phyloP scores from a whole-genome alignment of 2,888 invertebrate genomes.

The Unio delphinus region DNA sequence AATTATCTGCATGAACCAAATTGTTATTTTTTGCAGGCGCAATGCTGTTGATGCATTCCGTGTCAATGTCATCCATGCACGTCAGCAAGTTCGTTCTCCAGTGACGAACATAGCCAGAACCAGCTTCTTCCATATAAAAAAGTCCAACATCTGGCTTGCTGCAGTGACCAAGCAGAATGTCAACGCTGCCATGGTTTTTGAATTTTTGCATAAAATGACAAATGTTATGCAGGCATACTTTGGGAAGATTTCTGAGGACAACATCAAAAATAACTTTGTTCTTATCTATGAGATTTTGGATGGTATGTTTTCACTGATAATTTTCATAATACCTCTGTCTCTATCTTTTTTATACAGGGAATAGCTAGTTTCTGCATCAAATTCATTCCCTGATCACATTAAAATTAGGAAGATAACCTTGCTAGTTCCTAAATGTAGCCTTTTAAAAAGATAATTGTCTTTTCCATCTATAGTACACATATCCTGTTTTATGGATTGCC shows the following conservation, averaged over 20 bases:
- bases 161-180: constrained; percentile 99
- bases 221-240: constrained; percentile 99
- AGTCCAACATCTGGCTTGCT: constrained; percentile 98
- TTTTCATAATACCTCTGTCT: no score
- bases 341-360: no score
- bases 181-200: constrained; percentile 99
- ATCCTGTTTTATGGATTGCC: no score
- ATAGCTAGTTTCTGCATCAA: no score
- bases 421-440: no score
- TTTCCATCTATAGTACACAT: no score
- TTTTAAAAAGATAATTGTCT: no score
- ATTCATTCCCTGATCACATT: no score
- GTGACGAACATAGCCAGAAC: constrained; percentile 99
- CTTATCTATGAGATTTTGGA: constrained; percentile 98
- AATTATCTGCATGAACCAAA: neutral
- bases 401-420: no score
- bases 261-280: constrained; percentile 99
- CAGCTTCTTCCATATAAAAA: constrained; percentile 98
- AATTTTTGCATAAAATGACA: constrained; percentile 94
- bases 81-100: constrained; percentile 95
- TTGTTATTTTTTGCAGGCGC: constrained; percentile 73
- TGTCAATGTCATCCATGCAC: constrained; percentile 99
- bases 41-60: constrained; percentile 99
- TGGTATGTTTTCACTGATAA: constrained; percentile 76
- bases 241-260: constrained; percentile 99